phyloP scores from a whole-genome alignment of 2,888 invertebrate species.

The Torymus auratus region DNA sequence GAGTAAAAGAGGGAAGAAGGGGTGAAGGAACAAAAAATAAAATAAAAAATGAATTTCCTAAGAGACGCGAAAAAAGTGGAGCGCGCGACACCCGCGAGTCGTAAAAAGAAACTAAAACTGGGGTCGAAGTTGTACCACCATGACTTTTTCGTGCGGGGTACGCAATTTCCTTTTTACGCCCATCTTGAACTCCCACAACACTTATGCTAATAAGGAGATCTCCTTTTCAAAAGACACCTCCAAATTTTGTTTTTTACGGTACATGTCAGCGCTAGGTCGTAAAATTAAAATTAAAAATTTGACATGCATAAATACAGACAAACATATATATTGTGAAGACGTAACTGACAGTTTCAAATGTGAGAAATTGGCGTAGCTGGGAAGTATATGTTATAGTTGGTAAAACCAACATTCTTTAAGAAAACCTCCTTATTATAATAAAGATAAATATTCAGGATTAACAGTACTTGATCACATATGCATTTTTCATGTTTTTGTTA shows the following conservation, averaged over 20 bases:
- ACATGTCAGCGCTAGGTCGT: slow-evolving; percentile 36
- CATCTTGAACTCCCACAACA: slow-evolving; percentile 40
- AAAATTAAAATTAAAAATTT: slow-evolving; percentile 52
- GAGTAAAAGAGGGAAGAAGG: background rate
- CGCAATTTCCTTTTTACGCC: slow-evolving; percentile 47
- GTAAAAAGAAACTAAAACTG: slow-evolving; percentile 73
- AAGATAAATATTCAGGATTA: too few species aligned
- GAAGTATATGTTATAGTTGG: background rate
- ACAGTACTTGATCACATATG: too few species aligned
- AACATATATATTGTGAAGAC: slow-evolving; percentile 10
- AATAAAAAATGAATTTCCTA: slow-evolving; percentile 59
- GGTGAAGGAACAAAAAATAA: slow-evolving; percentile 16
- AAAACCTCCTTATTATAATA: too few species aligned
- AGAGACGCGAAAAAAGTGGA: slow-evolving; percentile 69
- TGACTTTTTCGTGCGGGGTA: slow-evolving; percentile 33
- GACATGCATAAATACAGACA: slow-evolving; percentile 41
- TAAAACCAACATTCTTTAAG: too few species aligned
- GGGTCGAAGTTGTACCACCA: slow-evolving; percentile 48
- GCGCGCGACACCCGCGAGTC: slow-evolving; percentile 71
- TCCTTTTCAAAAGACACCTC: slow-evolving; percentile 48
- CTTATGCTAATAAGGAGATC: slow-evolving; percentile 51
- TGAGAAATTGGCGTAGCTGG: background rate
- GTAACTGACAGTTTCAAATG: slow-evolving; percentile 22
- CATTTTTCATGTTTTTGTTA: too few species aligned
- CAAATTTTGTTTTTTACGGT: slow-evolving; percentile 53